These are phyloP conservation scores for Mormyrus proboscirostris DNA, from an alignment of 2,797 vertebrate genomes.

Conservation along the genomic window DNA sequence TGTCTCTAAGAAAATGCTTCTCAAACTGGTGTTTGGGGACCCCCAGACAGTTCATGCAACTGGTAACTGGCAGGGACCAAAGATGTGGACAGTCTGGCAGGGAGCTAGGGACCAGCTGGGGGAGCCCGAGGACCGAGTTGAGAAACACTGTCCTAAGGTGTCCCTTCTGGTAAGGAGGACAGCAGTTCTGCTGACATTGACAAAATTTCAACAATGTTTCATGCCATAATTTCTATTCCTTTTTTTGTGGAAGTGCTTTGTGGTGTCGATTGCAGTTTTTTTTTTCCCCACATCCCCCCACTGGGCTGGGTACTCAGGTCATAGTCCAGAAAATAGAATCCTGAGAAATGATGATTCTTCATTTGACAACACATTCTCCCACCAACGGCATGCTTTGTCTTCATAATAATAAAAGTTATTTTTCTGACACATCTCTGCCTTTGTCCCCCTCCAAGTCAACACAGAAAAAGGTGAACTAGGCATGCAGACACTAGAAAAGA, in stretches of 20 bases:
- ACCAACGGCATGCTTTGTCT: slow-evolving; percentile 11
- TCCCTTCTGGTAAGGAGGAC: background rate
- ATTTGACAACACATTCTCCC: background rate
- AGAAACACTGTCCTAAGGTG: background rate
- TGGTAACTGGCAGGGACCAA: background rate
- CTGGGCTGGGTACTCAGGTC: background rate
- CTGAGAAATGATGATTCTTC: slow-evolving; percentile 11
- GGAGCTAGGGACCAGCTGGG: background rate
- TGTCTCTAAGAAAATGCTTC: background rate
- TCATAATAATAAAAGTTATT: slow-evolving; percentile 1
- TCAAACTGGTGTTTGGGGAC: background rate
- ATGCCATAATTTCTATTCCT: background rate
- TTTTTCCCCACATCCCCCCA: background rate
- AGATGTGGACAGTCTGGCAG: background rate
- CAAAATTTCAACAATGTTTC: background rate
- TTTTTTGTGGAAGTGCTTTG: background rate
- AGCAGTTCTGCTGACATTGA: background rate
- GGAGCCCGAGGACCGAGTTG: background rate
- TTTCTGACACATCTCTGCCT: slow-evolving; percentile 1
- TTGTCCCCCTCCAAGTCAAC: background rate
- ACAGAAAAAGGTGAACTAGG: background rate
- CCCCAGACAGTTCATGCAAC: background rate
- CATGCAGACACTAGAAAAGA: background rate
- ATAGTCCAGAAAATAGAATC: background rate
- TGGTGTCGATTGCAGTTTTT: background rate